These are phyloP conservation scores for Chamaetylas fuelleborni DNA, from an alignment of 2,113 vertebrate genomes.

Conservation along the genomic window DNA sequence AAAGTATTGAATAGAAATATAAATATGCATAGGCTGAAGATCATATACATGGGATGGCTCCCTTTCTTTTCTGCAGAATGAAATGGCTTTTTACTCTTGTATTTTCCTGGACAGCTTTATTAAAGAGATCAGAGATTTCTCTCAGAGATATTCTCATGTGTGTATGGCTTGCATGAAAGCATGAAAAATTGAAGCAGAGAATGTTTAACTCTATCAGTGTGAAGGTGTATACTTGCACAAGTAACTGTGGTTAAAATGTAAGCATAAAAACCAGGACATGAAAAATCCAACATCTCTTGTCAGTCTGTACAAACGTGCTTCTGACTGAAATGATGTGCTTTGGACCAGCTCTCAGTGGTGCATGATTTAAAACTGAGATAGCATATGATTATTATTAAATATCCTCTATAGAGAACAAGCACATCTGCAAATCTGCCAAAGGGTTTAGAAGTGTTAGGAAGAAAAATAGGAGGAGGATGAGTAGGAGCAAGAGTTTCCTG, in stretches of 20 bases:
- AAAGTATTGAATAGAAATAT: not conserved
- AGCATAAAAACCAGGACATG: not conserved
- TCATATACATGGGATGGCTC: not conserved
- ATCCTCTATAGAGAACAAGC: not conserved
- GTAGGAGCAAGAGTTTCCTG: not conserved
- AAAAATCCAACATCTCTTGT: not conserved
- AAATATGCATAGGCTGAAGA: not conserved
- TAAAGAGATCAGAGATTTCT: not conserved
- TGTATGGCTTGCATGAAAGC: not conserved
- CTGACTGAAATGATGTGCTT: not conserved
- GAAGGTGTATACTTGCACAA: not conserved
- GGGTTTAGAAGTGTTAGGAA: not conserved
- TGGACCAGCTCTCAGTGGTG: not conserved
- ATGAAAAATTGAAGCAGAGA: not conserved
- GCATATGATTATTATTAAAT: not conserved
- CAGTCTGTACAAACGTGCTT: not conserved
- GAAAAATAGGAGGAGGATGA: not conserved
- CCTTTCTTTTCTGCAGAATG: not conserved
- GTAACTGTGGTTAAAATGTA: not conserved
- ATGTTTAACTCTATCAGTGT: not conserved
- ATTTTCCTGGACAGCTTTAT: not conserved
- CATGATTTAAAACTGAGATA: not conserved
- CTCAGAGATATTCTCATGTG: not conserved
- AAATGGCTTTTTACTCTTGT: not conserved
- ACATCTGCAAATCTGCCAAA: not conserved